Evolutionary conservation across 2,888 invertebrate genomes (phyloP), one percentile per base, ranked within the genome.

Genomic region (Dimorphilus gyrociliatus): DNA sequence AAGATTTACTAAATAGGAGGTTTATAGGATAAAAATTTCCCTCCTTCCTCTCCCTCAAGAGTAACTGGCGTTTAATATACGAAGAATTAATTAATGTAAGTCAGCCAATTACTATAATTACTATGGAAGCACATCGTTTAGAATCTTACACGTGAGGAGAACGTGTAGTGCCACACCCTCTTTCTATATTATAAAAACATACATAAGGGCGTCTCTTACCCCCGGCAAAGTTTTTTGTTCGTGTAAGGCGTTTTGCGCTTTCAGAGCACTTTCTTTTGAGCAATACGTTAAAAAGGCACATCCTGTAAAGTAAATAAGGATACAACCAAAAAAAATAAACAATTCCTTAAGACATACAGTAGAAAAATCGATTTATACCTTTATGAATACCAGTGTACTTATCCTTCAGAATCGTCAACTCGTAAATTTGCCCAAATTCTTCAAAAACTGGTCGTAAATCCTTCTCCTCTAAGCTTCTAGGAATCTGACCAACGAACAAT

Each of bases 201-300:
- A n/a, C n/a, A n/a, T n/a, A n/a, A n/a, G n/a, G n/a, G n/a, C 6
- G 14, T 16, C 13, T 76, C 86, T 82, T 66, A 92, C 90, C 82
- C 90, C 90, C 68, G 88, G 85, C 70, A 92, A 73, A 64, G 88
- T 86, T 72, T 86, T 81, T 74, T 90, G 88, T 70, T 92, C 90
- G 74, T 92, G 90, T 62, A 90, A 77, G 61, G 81, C 76, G 66
- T 78, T 73, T 71, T 86, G 84, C 64, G 86, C 84, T 69, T 76
- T 78, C 57, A 82, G 72, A 52, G 88, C 86, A 70, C 84, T 85
- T 67, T 90, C 90, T 64, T 86, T 79, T 66, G 76, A 81, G 72
- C 85, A 88, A 73, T 88, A 92, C 58, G 92, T 92, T 69, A 94
- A 75, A 72, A 92, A 92, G 65, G 90, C 90, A 74, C 90, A 92